Conservation (phyloP, 2,888 invertebrate genomes). For the Rugalucina vietnamica region DNA sequence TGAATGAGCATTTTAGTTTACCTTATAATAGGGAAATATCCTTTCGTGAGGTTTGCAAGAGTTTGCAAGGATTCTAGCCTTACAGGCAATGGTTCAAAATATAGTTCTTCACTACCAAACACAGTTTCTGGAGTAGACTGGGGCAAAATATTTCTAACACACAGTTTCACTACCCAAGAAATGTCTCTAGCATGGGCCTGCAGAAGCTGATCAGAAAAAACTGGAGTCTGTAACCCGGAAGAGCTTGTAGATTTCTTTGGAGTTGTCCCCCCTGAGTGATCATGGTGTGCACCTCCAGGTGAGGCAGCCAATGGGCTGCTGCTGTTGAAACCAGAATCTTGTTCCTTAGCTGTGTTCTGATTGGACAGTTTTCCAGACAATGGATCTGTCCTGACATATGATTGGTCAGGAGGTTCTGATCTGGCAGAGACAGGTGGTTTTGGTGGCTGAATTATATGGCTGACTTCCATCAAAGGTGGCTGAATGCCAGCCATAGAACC, state of each 20-base stretch:
- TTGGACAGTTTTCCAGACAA: background rate
- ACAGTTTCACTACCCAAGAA: conserved; percentile 82
- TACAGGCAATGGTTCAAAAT: conserved; percentile 86
- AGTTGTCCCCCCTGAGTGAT: conserved; percentile 60
- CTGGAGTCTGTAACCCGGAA: conserved; percentile 77
- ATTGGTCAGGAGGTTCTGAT: conserved; percentile 12
- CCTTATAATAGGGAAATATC: conserved; percentile 84
- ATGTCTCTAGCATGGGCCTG: conserved; percentile 72
- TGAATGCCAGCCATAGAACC: conserved; percentile 83
- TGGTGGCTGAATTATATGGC: conserved; percentile 78
- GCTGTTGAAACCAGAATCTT: conserved; percentile 36
- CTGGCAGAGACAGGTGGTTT: conserved; percentile 64
- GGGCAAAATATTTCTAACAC: conserved; percentile 80
- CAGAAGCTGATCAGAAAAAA: conserved; percentile 72
- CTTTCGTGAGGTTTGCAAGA: conserved; percentile 81
- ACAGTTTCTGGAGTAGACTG: conserved; percentile 33
- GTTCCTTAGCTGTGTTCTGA: conserved; percentile 5
- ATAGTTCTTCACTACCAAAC: conserved; percentile 42
- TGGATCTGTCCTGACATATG: background rate
- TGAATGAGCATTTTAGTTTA: too few species aligned
- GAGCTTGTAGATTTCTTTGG: conserved; percentile 62
- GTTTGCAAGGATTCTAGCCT: conserved; percentile 91
- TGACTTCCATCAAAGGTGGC: conserved; percentile 82
- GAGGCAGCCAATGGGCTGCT: conserved; percentile 14
- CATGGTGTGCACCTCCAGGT: conserved; percentile 32